Base-by-base conservation (phyloP, 2,888 invertebrate genomes). In the Allolobophora icterica region DNA sequence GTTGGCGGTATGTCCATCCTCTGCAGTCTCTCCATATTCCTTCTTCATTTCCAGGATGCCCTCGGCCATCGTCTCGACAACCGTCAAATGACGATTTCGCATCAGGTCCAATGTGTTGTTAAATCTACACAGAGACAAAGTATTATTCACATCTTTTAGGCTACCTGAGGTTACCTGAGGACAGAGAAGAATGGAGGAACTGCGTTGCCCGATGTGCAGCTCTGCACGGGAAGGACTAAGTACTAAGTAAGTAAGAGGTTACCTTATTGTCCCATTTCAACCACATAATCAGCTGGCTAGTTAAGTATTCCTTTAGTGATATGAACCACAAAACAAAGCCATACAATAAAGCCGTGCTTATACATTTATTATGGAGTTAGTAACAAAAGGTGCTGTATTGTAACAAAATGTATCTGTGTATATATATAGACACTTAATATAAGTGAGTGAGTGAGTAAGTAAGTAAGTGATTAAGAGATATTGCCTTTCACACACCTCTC, bases 51-150 rank as follows among this genome's bases (percentile, higher is more conserved):
- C 99, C 92, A 99, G 96, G 90, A 98, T 97, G 0, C 99, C 99
- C 95, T 99, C 96, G 0, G 99, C 99, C 99, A 99, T 99, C 0
- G 99, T 99, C 95, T 99, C 98, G 21, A 99, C 99, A 0, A 99
- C 99, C 95, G 99, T 98, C 13, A 97, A 97, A 96, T 99, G 99
- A 0, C 99, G 97, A 96, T 99, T 99, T 91, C 99, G 96, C 92
- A 99, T 98, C 95, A 97, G 97, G 89, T 97, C 97, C 93, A 99
- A 96, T 30, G 97, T 97, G 93, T 97, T 97, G 95, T 98, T 98
- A 96, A 99, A 99, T 94, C 98, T 98, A 95, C 34, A 35, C 21
- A 84, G 42, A 91, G 58, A 58, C 58, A 58, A 58, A 24, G 30
- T 58, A 24, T 24, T 8, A 71, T 71, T 71, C 30, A 71, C 30